Percentiles rank a stretch among this genome's conserved stretches.
phyloP scores from a whole-genome alignment of 2,113 vertebrate species.

The Megaceryle torquata region DNA sequence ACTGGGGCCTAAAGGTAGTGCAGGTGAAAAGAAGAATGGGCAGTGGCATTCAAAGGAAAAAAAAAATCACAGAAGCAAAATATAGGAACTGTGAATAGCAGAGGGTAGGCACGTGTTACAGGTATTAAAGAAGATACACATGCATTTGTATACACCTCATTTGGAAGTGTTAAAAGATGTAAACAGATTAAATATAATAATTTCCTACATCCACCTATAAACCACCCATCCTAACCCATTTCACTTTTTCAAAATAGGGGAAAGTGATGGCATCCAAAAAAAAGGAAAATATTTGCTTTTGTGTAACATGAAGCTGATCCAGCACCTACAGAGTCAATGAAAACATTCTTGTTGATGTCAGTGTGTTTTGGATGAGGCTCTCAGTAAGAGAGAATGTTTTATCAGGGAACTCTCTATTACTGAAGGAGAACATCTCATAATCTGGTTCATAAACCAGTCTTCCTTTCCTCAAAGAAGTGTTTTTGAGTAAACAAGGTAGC shows the following conservation, averaged over 20 bases:
- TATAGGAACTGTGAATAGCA: background rate
- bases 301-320: background rate
- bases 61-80: background rate
- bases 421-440: background rate
- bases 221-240: background rate
- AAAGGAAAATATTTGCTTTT: background rate
- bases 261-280: background rate
- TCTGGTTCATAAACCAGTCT: background rate
- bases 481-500: background rate
- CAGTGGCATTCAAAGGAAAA: background rate
- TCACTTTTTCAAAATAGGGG: background rate
- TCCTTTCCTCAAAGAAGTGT: background rate
- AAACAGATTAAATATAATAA: background rate
- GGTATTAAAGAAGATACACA: background rate
- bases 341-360: background rate
- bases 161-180: background rate
- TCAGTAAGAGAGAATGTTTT: background rate
- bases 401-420: background rate
- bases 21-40: background rate
- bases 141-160: background rate
- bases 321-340: background rate
- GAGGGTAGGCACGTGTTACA: background rate
- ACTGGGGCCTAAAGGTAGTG: background rate
- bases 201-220: background rate
- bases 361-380: background rate